These are phyloP conservation scores for Leptothorax acervorum DNA, from an alignment of 2,888 invertebrate genomes.

Conservation along the genomic window DNA sequence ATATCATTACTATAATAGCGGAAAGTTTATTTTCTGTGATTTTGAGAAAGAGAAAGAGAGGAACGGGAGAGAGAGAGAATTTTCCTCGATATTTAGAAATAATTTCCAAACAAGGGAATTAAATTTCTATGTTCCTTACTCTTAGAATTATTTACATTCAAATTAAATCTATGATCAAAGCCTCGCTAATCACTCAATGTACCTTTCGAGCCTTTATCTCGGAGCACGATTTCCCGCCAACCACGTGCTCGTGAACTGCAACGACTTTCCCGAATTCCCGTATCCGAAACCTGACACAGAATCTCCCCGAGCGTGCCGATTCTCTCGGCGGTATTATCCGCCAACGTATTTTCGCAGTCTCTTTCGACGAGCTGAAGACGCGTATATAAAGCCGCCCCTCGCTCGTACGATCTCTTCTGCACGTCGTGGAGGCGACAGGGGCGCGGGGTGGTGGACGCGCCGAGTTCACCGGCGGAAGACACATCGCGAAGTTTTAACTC, in stretches of 20 bases:
- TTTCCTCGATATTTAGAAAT: conserved; percentile 8
- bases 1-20: neutral
- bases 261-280: conserved; percentile 19
- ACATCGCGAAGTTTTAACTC: conserved; percentile 80
- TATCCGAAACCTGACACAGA: conserved; percentile 53
- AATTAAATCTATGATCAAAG: conserved; percentile 13
- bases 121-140: neutral
- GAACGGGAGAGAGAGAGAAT: neutral
- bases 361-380: conserved; percentile 60
- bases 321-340: conserved; percentile 54
- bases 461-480: conserved; percentile 62
- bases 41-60: neutral
- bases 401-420: conserved; percentile 62
- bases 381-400: conserved; percentile 65
- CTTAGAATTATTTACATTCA: conserved; percentile 3
- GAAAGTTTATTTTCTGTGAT: neutral
- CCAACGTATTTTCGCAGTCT: conserved; percentile 69
- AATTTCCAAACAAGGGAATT: neutral
- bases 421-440: conserved; percentile 54
- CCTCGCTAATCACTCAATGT: neutral
- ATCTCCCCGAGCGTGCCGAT: conserved; percentile 42
- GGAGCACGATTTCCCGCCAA: neutral
- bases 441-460: conserved; percentile 45
- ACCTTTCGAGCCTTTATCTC: neutral
- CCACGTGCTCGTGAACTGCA: conserved; percentile 17